Evolutionary conservation across 2,797 vertebrate genomes (phyloP), one percentile per base, ranked within the genome.

Genomic region (Melanotaenia trifasciata): DNA sequence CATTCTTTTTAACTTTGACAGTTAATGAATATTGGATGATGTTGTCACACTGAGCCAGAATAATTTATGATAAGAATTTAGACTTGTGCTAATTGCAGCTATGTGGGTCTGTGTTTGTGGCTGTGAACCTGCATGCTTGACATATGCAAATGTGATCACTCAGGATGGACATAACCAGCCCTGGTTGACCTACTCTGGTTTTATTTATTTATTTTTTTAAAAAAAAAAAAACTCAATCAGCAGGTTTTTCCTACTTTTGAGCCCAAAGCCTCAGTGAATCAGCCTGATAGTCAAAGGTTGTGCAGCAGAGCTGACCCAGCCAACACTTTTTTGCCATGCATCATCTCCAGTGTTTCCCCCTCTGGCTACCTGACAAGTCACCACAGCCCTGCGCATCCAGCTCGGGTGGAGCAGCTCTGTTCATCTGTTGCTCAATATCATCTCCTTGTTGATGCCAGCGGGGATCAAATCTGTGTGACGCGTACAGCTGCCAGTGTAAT

Each of bases 311-410:
- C 64, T 85, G 87, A 89, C 87, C 88, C 76, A 59, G 73, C 78
- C 78, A 51, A 79, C 80, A 75, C 77, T 74, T 71, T 60, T 45
- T 72, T 78, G 72, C 73, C 78, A 81, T 69, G 67, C 72, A 51
- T 87, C 90, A 87, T 89, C 70, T 80, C 81, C 76, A 76, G 72
- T 78, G 83, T 80, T 76, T 83, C 62, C 79, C 81, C 83, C 79
- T 84, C 74, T 18, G 40, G 86, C 84, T 76, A 66, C 70, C 72
- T 78, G 77, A 89, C 76, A 60, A 68, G 50, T 64, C 64, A 63
- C 65, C 79, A 57, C 67, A 59, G 16, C 72, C 76, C 5, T 53
- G 50, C n/a, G 5, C 73, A 33, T 4, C 30, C 51, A 76, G 77
- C 83, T 73, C 79, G 70, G 50, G 13, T 38, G 57, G 65, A 81